A percentile compares a stretch with the other conserved stretches of the same genome.
Conservation (phyloP, 2,797 vertebrate species). For the Catharus ustulatus region DNA sequence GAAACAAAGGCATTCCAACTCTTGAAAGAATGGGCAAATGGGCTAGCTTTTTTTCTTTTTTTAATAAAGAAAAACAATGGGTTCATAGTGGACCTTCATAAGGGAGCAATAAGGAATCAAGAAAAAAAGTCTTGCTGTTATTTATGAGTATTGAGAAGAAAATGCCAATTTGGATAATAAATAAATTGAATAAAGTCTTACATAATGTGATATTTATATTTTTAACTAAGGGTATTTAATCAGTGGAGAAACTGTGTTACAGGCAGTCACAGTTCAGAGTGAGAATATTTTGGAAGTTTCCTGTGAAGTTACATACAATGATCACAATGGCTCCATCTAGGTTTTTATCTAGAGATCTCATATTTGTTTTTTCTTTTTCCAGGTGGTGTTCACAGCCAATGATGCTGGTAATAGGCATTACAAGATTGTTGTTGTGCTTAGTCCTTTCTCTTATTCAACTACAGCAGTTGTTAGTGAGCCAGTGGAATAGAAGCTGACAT, state of each 20-base stretch:
- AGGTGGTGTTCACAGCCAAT: slow-evolving; percentile 87
- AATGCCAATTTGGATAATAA: background rate
- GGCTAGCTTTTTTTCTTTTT: background rate
- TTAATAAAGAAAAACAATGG: background rate
- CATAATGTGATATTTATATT: background rate
- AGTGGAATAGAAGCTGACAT: slow-evolving; percentile 60
- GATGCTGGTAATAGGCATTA: slow-evolving; percentile 79
- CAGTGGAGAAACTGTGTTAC: background rate
- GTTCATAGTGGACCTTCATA: background rate
- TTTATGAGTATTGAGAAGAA: background rate
- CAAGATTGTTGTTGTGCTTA: slow-evolving; percentile 82
- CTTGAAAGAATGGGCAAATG: background rate
- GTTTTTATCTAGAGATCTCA: background rate
- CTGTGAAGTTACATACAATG: background rate
- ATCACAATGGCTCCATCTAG: background rate
- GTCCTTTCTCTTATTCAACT: slow-evolving; percentile 85
- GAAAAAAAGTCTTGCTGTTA: background rate
- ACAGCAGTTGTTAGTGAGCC: slow-evolving; percentile 79
- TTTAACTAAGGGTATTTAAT: background rate
- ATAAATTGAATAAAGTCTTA: background rate
- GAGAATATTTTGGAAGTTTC: background rate
- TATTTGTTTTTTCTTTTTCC: background rate
- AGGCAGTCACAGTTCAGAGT: background rate
- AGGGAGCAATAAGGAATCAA: background rate
- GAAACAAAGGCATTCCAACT: background rate